Conservation (phyloP, 2,888 invertebrate species). For the Drosophila affinis region DNA sequence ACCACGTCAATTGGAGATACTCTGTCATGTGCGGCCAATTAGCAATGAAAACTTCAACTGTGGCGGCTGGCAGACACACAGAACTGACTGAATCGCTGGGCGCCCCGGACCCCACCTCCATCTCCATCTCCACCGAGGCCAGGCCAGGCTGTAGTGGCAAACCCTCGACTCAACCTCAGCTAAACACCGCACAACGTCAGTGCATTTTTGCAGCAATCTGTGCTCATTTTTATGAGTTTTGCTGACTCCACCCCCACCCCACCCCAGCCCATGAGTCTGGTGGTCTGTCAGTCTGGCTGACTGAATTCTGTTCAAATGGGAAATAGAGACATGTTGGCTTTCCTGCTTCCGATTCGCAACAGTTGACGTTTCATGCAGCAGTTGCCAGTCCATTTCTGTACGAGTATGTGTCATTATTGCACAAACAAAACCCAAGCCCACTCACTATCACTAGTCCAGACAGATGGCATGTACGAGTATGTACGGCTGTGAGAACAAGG, state of each 20-base stretch:
- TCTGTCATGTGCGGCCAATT: conserved; percentile 79
- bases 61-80: conserved; percentile 53
- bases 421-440: conserved; percentile 61
- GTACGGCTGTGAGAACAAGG: background rate
- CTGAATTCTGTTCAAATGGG: conserved; percentile 60
- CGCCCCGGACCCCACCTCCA: conserved; percentile 12
- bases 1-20: conserved; percentile 56
- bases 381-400: conserved; percentile 37
- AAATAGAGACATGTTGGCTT: conserved; percentile 79
- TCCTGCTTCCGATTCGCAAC: conserved; percentile 73
- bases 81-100: conserved; percentile 61
- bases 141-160: conserved; percentile 5
- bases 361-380: conserved; percentile 59
- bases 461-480: conserved; percentile 11
- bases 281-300: conserved; percentile 49
- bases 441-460: conserved; percentile 1
- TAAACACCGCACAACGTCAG: conserved; percentile 41
- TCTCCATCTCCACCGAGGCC: too few relatives aligned
- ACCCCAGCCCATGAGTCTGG: conserved; percentile 1
- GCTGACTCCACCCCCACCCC: conserved; percentile 30
- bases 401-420: conserved; percentile 58
- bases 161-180: conserved; percentile 13
- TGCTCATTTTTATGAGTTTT: conserved; percentile 76
- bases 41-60: conserved; percentile 49
- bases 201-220: conserved; percentile 74